Evolutionary conservation across 35 echinoderm and acorn worm species (phyloP), one percentile per base, ranked within the genome.

Genomic region (Apostichopus californicus): DNA sequence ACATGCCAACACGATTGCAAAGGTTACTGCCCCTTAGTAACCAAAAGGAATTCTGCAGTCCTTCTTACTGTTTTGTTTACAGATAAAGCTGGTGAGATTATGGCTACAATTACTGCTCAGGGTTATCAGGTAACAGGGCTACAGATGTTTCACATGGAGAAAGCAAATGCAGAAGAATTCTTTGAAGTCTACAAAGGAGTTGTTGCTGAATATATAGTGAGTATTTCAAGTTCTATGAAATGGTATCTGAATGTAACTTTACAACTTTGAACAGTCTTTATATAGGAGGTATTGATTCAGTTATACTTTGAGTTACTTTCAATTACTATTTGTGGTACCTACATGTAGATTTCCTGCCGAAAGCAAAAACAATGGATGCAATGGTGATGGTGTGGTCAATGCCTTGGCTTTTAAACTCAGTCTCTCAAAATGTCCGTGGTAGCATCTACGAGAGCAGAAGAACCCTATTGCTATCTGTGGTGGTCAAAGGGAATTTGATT

Each of bases 131-230:
- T 98, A 1, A 90, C 94, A 21, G 94, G 94, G 12, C 77, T 96
- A 7, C 59, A 98, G 81, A 98, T 98, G 94, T 98, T 98, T 64
- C 92, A 98, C 82, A 86, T 98, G 90, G 96, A 98, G 64, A 96
- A 94, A 13, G 94, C 94, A 60, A 98, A 98, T 91, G 93, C 94
- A 26, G 94, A 96, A 66, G 96, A 96, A 71, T 98, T 98, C 90
- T 94, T 95, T 90, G 96, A 98, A 80, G 96, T 95, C 12, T 98
- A 98, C 86, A 98, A 98, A 83, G 96, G 96, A 28, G 96, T 98
- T 0, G 94, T 98, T 28, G 85, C 87, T 11, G 96, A 98, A 54
- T 98, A 95, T 58, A 93, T 87, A 57, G 96, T 97, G 81, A 95
- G 93, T 92, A 61, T 18, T 61, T 61, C 7, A 9, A 61, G 6